These are phyloP conservation scores for Rhombomys opimus DNA, from an alignment of 2,113 vertebrate species.

Conservation along the genomic window DNA sequence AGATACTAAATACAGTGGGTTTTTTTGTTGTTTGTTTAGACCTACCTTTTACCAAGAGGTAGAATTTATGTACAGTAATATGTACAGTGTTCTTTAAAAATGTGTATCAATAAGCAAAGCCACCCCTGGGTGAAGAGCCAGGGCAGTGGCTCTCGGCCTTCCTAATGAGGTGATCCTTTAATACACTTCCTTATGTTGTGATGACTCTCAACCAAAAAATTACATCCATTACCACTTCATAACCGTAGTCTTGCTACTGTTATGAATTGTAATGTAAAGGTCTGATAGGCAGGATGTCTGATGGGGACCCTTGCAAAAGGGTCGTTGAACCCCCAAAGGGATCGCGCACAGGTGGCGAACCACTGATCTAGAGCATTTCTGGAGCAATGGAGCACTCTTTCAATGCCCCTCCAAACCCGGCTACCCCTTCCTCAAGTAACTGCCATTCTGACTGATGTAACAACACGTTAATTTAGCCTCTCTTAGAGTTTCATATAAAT, in stretches of 20 bases:
- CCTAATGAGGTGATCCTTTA: neutral
- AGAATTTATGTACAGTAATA: neutral
- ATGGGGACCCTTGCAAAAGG: neutral
- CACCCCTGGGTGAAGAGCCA: neutral
- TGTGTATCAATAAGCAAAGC: neutral
- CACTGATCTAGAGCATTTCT: neutral
- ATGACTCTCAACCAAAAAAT: neutral
- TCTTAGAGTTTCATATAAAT: neutral
- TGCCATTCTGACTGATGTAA: neutral
- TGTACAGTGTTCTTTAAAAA: neutral
- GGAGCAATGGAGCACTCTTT: neutral
- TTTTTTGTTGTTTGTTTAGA: conserved; percentile 10
- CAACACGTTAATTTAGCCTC: neutral
- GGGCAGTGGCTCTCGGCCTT: neutral
- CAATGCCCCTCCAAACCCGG: neutral
- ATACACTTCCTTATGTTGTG: neutral
- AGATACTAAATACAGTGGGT: neutral
- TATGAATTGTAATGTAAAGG: neutral
- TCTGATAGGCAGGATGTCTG: neutral
- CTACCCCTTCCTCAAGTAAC: neutral
- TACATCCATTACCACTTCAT: neutral
- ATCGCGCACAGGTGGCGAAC: neutral
- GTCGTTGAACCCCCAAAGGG: neutral
- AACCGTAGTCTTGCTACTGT: neutral
- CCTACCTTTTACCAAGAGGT: neutral